A percentile compares a stretch with the other conserved stretches of the same genome.
phyloP scores from a whole-genome alignment of 2,113 vertebrate species.

The Anser brachyrhynchus region DNA sequence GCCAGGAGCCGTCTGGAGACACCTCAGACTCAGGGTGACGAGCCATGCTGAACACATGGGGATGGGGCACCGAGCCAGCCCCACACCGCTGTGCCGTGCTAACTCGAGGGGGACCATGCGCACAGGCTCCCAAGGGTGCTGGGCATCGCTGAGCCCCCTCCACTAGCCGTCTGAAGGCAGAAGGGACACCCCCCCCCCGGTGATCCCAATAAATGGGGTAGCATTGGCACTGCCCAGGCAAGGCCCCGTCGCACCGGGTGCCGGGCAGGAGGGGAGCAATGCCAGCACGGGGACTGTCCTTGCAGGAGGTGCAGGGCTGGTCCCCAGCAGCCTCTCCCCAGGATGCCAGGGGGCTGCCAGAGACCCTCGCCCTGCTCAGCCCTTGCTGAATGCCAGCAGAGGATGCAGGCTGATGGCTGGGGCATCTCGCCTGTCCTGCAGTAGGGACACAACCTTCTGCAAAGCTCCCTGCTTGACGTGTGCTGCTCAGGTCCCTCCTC shows the following conservation, averaged over 20 bases:
- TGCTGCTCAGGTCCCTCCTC: background rate
- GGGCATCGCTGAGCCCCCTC: background rate
- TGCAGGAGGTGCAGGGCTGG: no score
- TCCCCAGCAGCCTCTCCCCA: no score
- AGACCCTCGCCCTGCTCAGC: rapidly evolving
- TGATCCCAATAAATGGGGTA: constrained; percentile 58
- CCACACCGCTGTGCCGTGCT: background rate
- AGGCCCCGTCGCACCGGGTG: background rate
- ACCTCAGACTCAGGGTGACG: constrained; percentile 2
- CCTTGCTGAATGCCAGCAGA: background rate
- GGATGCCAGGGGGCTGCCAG: background rate
- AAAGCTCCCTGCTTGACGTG: background rate
- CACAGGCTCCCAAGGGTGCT: background rate
- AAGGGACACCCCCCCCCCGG: background rate
- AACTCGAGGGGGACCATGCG: background rate
- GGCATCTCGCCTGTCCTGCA: rapidly evolving
- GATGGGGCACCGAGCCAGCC: constrained; percentile 38
- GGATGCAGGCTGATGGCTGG: background rate
- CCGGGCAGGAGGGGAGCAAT: no score
- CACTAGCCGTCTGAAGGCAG: background rate
- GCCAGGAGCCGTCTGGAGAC: constrained; percentile 7
- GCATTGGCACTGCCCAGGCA: constrained; percentile 8
- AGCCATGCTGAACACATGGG: constrained; percentile 41
- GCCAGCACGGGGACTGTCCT: no score
- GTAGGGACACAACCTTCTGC: background rate